Evolutionary conservation across 2,113 vertebrate genomes (phyloP), one percentile per base, ranked within the genome.

Genomic region (Turdus rufiventris): DNA sequence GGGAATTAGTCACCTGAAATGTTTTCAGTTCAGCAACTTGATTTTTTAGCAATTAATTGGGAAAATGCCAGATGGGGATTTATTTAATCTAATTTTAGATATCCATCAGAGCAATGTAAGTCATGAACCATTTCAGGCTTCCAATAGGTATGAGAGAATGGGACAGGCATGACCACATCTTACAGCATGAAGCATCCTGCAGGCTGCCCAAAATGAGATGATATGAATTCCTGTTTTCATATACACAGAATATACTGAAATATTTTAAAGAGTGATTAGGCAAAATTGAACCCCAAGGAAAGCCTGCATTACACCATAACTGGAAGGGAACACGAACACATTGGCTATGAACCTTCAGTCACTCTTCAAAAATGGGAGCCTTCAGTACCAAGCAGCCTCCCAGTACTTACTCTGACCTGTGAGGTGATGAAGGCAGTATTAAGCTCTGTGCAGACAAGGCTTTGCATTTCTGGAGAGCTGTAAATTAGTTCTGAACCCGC

Each of bases 391-490:
- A 60, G 62, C 75, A 76, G 60, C 61, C 16, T 70, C 76, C 4
- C 54, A 61, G 8, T 15, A 17, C 1, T 33, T 14, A 15, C 3
- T 48, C 13, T 70, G 89, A 61, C 84, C 81, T 45, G 5, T 0
- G 45, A 72, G 87, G 70, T 38, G 80, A 45, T 11, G 45, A 50
- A 89, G 65, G 89, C 70, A 75, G 34, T 4, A 53, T 25, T 21
- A 61, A 72, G 38, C 74, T 68, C 57, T 50, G 58, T 23, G 74
- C 54, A 84, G 40, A 45, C 19, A 43, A 74, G 48, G 65, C 14
- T 94, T 38, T 84, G 77, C 58, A n/a, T 89, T 95, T 87, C 61
- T 58, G 38, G 68, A 85, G 53, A 72, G 63, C 75, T 88, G 82
- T 76, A 77, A 86, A 89, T 87, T 29, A 79, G 62, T 73, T 57